A percentile compares a stretch with the other conserved stretches of the same genome.
These are phyloP conservation scores for Tetramorium alpestre DNA, from an alignment of 1,140 invertebrate species.

Conservation along the genomic window DNA sequence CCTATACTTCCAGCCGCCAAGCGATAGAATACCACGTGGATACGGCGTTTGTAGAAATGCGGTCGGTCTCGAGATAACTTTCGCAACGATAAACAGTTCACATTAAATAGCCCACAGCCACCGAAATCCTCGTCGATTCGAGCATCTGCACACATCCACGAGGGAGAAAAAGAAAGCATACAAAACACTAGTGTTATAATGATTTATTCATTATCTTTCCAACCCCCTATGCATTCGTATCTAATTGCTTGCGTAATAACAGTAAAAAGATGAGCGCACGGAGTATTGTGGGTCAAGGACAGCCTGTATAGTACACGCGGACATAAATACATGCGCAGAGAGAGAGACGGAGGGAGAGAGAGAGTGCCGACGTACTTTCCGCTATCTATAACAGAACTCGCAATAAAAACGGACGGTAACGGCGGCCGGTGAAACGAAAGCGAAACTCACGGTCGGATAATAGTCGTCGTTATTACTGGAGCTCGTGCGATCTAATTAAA, in stretches of 20 bases:
- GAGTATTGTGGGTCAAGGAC: constrained; percentile 40
- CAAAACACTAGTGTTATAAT: background rate
- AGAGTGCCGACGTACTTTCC: constrained; percentile 45
- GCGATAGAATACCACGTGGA: constrained; percentile 36
- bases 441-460: constrained; percentile 48
- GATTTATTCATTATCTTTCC: background rate
- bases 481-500: constrained; percentile 70
- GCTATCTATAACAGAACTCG: constrained; percentile 46
- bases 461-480: constrained; percentile 53
- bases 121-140: background rate
- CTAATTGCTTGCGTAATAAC: constrained; percentile 7
- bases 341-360: constrained; percentile 30
- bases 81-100: constrained; percentile 14
- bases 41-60: constrained; percentile 17
- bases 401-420: constrained; percentile 57
- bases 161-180: too few relatives aligned
- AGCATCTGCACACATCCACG: background rate
- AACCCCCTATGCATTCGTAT: background rate
- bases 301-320: background rate
- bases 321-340: constrained; percentile 33
- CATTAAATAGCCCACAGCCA: background rate
- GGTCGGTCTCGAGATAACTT: constrained; percentile 25
- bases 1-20: constrained; percentile 8
- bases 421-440: constrained; percentile 59
- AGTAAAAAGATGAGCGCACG: constrained; percentile 1